These are phyloP conservation scores for Halcyon leucocephala DNA, from an alignment of 2,797 vertebrate genomes.

Conservation along the genomic window DNA sequence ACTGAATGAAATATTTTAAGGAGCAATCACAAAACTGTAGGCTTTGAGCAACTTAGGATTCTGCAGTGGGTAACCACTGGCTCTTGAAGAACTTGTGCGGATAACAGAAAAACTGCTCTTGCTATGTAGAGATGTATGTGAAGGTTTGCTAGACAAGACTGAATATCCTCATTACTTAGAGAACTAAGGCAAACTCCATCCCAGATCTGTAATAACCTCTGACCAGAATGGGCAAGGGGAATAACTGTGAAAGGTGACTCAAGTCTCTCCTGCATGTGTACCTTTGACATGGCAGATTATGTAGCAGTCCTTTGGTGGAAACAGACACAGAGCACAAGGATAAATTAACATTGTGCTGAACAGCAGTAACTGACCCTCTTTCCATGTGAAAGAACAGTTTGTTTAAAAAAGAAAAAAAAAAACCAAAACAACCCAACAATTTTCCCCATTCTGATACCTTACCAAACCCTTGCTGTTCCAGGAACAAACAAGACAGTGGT, in stretches of 20 bases:
- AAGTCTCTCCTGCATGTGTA: neutral
- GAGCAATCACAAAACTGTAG: constrained; percentile 25
- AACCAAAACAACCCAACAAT: too few relatives aligned
- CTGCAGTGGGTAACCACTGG: neutral
- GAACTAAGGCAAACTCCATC: neutral
- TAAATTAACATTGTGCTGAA: neutral
- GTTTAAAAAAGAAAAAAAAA: neutral
- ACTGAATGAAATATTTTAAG: constrained; percentile 80
- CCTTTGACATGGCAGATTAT: neutral
- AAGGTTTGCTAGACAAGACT: neutral
- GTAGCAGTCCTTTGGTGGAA: neutral
- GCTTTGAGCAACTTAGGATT: neutral
- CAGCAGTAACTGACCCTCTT: neutral
- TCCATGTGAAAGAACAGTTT: neutral
- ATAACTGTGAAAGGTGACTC: neutral
- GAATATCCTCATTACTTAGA: neutral
- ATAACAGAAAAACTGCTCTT: neutral
- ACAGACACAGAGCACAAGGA: neutral
- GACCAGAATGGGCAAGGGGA: neutral
- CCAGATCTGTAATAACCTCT: neutral
- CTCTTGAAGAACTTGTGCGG: neutral
- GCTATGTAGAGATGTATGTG: neutral
- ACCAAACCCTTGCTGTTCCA: neutral
- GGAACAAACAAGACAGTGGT: neutral
- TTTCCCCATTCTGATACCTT: neutral